A percentile compares a stretch with the other conserved stretches of the same genome.
Evolutionary conservation across 2,888 invertebrate genomes (phyloP).

Genomic region (Lypha dubia): DNA sequence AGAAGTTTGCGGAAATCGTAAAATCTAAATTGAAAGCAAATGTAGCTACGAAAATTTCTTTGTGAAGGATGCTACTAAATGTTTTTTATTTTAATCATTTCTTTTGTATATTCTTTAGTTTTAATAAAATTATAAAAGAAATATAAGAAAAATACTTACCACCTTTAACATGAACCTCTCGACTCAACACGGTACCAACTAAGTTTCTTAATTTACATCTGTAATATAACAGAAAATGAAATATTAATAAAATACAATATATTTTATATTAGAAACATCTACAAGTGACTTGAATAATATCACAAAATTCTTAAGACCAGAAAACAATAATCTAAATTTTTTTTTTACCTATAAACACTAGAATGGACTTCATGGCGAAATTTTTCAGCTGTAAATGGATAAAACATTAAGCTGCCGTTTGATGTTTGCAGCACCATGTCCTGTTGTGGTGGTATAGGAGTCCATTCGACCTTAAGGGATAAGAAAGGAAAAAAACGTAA

Average conservation of each 20-base stretch:
- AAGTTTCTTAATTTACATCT: constrained; percentile 87
- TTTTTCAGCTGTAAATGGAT: constrained; percentile 91
- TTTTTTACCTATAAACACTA: constrained; percentile 88
- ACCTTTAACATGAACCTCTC: constrained; percentile 93
- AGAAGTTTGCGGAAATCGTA: not conserved
- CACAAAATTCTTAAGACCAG: not conserved
- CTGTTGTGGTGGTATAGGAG: constrained; percentile 87
- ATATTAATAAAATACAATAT: constrained; percentile 8
- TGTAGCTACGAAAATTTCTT: not conserved
- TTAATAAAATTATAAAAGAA: not conserved
- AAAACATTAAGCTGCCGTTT: constrained; percentile 94
- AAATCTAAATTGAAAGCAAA: not conserved
- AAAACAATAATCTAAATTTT: constrained; percentile 43
- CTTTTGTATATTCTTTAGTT: too few relatives aligned
- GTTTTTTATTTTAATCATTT: too few relatives aligned
- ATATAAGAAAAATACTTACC: constrained; percentile 89
- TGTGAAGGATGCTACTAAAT: not conserved
- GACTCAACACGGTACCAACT: constrained; percentile 91
- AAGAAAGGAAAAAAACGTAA: constrained; percentile 39
- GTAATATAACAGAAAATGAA: constrained; percentile 50
- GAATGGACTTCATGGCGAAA: constrained; percentile 94
- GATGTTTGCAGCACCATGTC: constrained; percentile 90
- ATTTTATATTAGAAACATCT: not conserved
- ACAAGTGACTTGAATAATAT: not conserved
- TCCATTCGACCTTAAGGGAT: constrained; percentile 88